Conservation (phyloP, 2,797 vertebrate genomes). For the Platyrinchus mystaceus region DNA sequence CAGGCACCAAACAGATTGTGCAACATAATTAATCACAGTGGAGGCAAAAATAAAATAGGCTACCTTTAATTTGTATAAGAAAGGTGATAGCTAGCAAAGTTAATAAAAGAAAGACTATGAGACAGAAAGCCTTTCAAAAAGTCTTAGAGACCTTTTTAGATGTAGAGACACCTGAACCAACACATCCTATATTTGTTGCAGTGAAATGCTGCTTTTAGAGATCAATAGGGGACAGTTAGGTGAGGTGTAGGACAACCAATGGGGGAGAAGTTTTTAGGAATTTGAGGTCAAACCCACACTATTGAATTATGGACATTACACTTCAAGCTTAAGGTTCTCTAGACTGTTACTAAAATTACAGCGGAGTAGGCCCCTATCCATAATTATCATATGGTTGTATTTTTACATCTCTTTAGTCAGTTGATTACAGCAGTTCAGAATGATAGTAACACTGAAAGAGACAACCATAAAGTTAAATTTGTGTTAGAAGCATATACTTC, state of each 20-base stretch:
- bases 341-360: neutral
- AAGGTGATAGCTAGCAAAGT: neutral
- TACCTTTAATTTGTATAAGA: neutral
- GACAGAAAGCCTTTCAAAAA: neutral
- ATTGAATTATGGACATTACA: neutral
- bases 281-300: neutral
- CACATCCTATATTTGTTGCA: neutral
- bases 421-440: neutral
- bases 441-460: neutral
- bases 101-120: neutral
- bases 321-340: neutral
- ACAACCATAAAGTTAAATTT: conserved; percentile 12
- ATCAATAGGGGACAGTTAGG: neutral
- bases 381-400: neutral
- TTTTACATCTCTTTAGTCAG: neutral
- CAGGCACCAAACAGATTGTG: neutral
- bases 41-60: neutral
- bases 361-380: neutral
- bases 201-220: neutral
- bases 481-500: neutral
- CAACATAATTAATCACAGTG: neutral
- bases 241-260: neutral
- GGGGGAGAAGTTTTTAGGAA: neutral
- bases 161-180: neutral
- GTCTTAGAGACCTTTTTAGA: neutral